Base-by-base conservation (phyloP, 1,140 invertebrate genomes). In the Lepidotrigona ventralis region DNA sequence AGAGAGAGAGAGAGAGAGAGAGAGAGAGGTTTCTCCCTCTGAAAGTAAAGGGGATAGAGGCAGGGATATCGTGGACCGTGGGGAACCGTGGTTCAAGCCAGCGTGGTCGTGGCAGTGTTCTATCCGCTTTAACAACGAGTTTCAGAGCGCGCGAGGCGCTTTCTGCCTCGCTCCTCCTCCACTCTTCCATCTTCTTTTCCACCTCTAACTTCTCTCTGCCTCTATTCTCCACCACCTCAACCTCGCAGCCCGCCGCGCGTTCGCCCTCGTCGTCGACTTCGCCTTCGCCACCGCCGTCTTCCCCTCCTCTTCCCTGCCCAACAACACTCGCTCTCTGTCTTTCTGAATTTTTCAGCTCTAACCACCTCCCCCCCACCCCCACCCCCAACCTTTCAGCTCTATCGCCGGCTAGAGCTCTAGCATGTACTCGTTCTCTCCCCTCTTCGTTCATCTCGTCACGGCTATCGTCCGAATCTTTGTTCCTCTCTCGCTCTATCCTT, bases 121-220 rank as follows among this genome's bases (percentile, higher is more conserved):
- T 90, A 91, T 91, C 90, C 60, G 86, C 90, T 91, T 91, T 91
- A 91, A 91, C 88, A 85, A 90, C 89, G 88, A 91, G 87, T 90
- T 91, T 88, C 83, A 87, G 80, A 89, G 87, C 83, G 82, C 83
- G 82, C 81, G 84, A 86, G 84, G 84, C 83, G 81, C 84, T 85
- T 72, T 76, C 75, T 80, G 60, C 60, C 51, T 46, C 64, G 54
- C 26, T 70, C 60, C 83, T 68, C 72, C 68, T 56, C 29, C 39
- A 46, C 69, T 73, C 74, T 29, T 79, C 64, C 68, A n/a, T 74
- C 73, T n/a, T 63, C 54, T 64, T 77, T 66, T 69, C 66, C 72
- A 64, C 63, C 75, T 68, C 69, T 68, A 77, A n/a, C 39, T 58
- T 69, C 64, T 69, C 64, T 69, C 51, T 69, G 60, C 58, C 73